Evolutionary conservation across 37 sponge, comb jelly and placozoan genomes (phyloP).

Genomic region (Aplysina aerophoba): DNA sequence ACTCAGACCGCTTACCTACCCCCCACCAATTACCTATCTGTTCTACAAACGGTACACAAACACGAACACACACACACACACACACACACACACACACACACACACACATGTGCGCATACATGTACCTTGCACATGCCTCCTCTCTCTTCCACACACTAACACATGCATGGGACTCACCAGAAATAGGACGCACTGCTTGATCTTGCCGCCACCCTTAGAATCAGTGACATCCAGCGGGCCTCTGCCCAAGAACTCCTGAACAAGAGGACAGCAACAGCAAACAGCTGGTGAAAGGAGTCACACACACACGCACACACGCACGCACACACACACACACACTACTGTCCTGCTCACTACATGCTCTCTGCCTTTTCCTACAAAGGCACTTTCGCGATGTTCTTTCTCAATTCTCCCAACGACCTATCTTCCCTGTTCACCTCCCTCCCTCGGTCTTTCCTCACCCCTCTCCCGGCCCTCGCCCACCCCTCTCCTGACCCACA

Average conservation of each 20-base stretch:
- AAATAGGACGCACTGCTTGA: conserved; percentile 52
- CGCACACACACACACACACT: conserved; percentile 11
- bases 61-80: too few species aligned
- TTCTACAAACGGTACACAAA: too few species aligned
- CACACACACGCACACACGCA: neutral
- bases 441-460: too few species aligned
- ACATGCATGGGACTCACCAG: conserved; percentile 30
- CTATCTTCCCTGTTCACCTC: too few species aligned
- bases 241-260: conserved; percentile 59
- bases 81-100: neutral
- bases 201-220: conserved; percentile 10
- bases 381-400: too few species aligned
- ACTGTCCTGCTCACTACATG: neutral
- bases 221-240: conserved; percentile 60
- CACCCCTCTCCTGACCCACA: too few species aligned
- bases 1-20: too few species aligned
- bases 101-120: neutral
- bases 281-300: neutral
- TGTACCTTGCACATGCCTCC: neutral
- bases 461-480: too few species aligned
- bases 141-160: too few species aligned
- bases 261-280: neutral
- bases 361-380: too few species aligned
- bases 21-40: neutral
- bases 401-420: too few species aligned